These are phyloP conservation scores for Zaprionus lachaisei DNA, from an alignment of 1,140 invertebrate species.

Conservation along the genomic window DNA sequence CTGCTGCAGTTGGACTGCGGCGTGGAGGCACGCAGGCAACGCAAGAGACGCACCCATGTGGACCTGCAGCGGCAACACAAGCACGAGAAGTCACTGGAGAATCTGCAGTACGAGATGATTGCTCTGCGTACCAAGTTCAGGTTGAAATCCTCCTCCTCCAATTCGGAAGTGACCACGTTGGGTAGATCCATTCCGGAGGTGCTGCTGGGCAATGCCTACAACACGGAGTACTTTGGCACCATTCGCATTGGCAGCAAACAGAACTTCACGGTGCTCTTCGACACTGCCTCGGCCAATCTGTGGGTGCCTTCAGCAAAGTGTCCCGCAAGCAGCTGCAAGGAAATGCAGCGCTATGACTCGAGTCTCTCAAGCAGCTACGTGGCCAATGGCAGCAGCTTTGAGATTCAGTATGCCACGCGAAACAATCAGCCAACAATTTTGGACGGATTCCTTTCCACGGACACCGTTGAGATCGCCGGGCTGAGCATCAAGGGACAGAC, in stretches of 20 bases:
- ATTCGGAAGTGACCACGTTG: neutral
- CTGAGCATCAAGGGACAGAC: slow-evolving; percentile 91
- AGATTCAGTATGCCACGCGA: slow-evolving; percentile 97
- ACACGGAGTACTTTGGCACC: slow-evolving; percentile 98
- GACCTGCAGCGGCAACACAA: neutral
- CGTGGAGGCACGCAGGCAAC: slow-evolving; percentile 25
- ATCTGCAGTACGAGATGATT: slow-evolving; percentile 13
- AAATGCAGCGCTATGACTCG: slow-evolving; percentile 96
- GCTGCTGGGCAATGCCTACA: slow-evolving; percentile 79
- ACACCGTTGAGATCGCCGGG: slow-evolving; percentile 89
- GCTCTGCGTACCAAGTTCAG: slow-evolving; percentile 7
- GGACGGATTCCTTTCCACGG: slow-evolving; percentile 95
- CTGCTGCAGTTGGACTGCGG: neutral
- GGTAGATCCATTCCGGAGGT: neutral
- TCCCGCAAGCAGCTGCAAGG: slow-evolving; percentile 89
- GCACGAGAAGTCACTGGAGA: slow-evolving; percentile 3
- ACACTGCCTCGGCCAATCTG: slow-evolving; percentile 98
- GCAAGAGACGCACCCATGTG: slow-evolving; percentile 5
- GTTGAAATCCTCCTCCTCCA: neutral
- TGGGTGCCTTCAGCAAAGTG: slow-evolving; percentile 99
- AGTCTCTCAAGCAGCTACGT: slow-evolving; percentile 92
- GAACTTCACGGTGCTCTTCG: slow-evolving; percentile 97
- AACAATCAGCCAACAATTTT: slow-evolving; percentile 86
- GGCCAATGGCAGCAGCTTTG: slow-evolving; percentile 95
- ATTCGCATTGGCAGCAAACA: slow-evolving; percentile 96